These are phyloP conservation scores for Dryobota labecula DNA, from an alignment of 2,888 invertebrate genomes.

Conservation along the genomic window DNA sequence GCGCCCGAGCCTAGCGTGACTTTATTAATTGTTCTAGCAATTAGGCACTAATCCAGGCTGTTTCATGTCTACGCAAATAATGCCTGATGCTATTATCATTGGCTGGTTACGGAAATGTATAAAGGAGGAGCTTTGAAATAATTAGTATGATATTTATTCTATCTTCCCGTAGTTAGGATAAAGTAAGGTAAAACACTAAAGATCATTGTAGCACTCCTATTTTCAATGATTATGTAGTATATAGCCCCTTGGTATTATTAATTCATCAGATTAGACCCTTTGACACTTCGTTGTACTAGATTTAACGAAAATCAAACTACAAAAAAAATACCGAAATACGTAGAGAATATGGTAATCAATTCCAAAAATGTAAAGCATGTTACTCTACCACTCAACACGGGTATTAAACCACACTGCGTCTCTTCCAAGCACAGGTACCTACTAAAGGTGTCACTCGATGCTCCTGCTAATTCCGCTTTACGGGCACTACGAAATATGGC, in stretches of 20 bases:
- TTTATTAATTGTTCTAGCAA: conserved; percentile 58
- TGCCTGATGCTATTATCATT: conserved; percentile 17
- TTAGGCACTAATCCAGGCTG: conserved; percentile 44
- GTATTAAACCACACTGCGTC: neutral
- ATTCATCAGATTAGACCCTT: no score
- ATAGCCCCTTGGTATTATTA: neutral
- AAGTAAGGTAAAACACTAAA: neutral
- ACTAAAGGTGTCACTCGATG: conserved; percentile 35
- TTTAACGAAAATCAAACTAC: neutral
- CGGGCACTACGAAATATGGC: conserved; percentile 52
- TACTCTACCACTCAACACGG: neutral
- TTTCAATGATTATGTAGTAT: neutral
- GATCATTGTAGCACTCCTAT: neutral
- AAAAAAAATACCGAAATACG: neutral
- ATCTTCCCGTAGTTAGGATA: neutral
- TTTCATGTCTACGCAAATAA: conserved; percentile 38
- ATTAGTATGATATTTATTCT: neutral
- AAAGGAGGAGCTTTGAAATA: conserved; percentile 13
- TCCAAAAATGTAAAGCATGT: neutral
- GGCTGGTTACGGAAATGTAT: neutral
- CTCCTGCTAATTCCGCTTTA: conserved; percentile 55
- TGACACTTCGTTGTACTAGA: neutral
- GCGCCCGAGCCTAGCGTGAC: conserved; percentile 35
- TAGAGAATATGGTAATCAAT: neutral
- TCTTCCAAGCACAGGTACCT: conserved; percentile 6